Conservation (phyloP, 2,113 vertebrate genomes). For the Gnathonemus echidnorhynchus region DNA sequence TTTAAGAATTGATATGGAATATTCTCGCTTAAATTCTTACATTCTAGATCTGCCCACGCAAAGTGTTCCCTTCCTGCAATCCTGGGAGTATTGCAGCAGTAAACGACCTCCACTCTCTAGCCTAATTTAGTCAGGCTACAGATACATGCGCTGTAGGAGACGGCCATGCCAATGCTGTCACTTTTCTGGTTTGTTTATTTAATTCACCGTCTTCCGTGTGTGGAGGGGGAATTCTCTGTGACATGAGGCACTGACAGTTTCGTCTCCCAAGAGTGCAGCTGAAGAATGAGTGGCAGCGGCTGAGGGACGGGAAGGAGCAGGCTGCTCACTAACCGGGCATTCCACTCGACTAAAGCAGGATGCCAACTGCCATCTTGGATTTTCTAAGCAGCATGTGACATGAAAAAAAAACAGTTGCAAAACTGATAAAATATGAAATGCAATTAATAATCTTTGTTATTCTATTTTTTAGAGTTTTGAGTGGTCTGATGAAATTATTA, state of each 20-base stretch:
- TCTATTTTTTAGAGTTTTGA: not conserved
- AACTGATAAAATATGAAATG: not conserved
- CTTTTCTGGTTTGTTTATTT: constrained; percentile 9
- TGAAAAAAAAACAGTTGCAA: not conserved
- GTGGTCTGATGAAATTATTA: not conserved
- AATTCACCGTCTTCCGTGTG: constrained; percentile 31
- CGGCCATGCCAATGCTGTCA: not conserved
- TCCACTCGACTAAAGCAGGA: not conserved
- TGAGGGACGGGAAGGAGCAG: not conserved
- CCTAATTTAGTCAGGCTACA: not conserved
- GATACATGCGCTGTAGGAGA: not conserved
- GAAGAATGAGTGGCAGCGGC: constrained; percentile 6
- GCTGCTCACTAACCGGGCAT: not conserved
- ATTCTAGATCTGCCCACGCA: not conserved
- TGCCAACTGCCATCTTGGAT: not conserved
- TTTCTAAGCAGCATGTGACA: not conserved
- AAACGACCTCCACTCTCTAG: not conserved
- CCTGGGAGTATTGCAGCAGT: not conserved
- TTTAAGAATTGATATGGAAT: not conserved
- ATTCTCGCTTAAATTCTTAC: not conserved
- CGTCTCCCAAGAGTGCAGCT: constrained; percentile 34
- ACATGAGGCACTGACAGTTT: constrained; percentile 42
- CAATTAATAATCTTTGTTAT: not conserved
- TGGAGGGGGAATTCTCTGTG: constrained; percentile 34
- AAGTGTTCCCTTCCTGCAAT: not conserved